Evolutionary conservation across 1,140 invertebrate species (phyloP).

Genomic region (Tachypleus tridentatus): DNA sequence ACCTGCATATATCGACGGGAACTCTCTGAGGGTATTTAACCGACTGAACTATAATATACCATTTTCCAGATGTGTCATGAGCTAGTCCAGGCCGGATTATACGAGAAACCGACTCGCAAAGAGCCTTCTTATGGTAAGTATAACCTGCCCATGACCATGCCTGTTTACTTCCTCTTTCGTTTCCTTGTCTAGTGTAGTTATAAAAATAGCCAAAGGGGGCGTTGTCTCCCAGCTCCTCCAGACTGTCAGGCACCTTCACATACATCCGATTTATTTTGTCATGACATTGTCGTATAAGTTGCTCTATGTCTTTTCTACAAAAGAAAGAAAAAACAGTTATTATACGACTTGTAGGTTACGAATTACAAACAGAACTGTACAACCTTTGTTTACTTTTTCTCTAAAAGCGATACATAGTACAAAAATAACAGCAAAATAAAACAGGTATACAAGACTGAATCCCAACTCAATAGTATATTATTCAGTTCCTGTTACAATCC

Average conservation of each 20-base stretch:
- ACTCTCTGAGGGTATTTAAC: constrained; percentile 22
- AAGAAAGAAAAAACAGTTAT: neutral
- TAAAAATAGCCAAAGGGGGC: constrained; percentile 13
- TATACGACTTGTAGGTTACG: neutral
- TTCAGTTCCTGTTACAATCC: no score
- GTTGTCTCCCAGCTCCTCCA: constrained; percentile 21
- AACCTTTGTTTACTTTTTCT: no score
- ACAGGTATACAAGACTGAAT: neutral
- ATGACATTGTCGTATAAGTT: constrained; percentile 19
- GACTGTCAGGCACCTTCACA: constrained; percentile 25
- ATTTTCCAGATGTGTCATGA: constrained; percentile 21
- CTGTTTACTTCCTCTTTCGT: constrained; percentile 6
- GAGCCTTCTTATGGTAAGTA: constrained; percentile 14
- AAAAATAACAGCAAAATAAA: neutral
- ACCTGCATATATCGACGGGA: constrained; percentile 26
- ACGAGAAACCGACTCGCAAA: constrained; percentile 24
- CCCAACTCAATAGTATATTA: neutral
- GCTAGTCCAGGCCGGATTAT: constrained; percentile 23
- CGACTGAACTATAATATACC: constrained; percentile 25
- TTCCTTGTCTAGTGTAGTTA: constrained; percentile 7
- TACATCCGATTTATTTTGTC: constrained; percentile 23
- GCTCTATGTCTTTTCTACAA: constrained; percentile 17
- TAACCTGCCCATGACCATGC: constrained; percentile 23
- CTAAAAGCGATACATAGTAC: no score
- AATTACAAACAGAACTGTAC: no score